A percentile compares a stretch with the other conserved stretches of the same genome.
Evolutionary conservation across 2,113 vertebrate species (phyloP).

Genomic region (Phaethon lepturus): DNA sequence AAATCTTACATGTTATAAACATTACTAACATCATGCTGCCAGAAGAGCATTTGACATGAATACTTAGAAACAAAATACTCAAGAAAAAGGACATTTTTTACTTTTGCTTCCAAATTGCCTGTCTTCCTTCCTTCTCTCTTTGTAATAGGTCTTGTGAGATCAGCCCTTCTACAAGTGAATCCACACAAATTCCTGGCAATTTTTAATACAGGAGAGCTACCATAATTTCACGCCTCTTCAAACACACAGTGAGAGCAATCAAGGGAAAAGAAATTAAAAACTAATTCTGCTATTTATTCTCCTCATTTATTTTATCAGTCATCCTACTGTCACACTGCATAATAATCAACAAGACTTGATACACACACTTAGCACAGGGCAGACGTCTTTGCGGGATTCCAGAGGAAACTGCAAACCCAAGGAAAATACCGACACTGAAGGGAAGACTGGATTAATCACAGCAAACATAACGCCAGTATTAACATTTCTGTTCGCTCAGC

Average conservation of each 20-base stretch:
- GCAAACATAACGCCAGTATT: background rate
- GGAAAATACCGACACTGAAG: background rate
- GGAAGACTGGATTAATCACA: slow-evolving; percentile 40
- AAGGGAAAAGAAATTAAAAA: slow-evolving; percentile 79
- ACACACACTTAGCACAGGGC: slow-evolving; percentile 44
- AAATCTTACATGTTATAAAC: background rate
- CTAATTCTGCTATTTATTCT: slow-evolving; percentile 79
- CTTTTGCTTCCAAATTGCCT: background rate
- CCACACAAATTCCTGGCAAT: slow-evolving; percentile 34
- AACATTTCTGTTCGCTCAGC: slow-evolving; percentile 27
- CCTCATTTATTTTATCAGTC: slow-evolving; percentile 79
- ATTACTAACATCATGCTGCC: background rate
- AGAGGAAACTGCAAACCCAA: slow-evolving; percentile 42
- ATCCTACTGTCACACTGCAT: slow-evolving; percentile 72
- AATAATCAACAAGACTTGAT: slow-evolving; percentile 71
- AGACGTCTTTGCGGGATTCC: slow-evolving; percentile 7
- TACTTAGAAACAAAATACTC: background rate
- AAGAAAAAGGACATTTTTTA: background rate
- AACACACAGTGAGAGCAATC: slow-evolving; percentile 75
- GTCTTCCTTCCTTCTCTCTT: slow-evolving; percentile 10
- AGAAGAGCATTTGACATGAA: background rate
- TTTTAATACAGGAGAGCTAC: slow-evolving; percentile 55
- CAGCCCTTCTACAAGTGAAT: slow-evolving; percentile 21
- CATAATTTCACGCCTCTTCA: slow-evolving; percentile 75
- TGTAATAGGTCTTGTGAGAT: slow-evolving; percentile 40